Evolutionary conservation across 2,113 vertebrate species (phyloP), one percentile per base, ranked within the genome.

Genomic region (Pitta sordida): DNA sequence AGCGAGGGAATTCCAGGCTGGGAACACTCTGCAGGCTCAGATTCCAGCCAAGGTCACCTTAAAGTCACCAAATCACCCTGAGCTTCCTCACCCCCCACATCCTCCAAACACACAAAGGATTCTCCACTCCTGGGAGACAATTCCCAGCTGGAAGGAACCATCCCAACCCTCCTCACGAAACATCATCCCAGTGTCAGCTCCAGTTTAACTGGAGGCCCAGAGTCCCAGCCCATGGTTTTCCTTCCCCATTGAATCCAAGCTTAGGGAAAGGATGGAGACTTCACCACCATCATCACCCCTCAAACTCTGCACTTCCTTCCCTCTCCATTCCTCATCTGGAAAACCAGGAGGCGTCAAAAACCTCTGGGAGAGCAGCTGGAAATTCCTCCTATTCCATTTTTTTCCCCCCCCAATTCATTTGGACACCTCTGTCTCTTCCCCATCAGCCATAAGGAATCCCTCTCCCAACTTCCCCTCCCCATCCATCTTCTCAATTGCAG

Each of bases 401-500:
- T n/a, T n/a, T n/a, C n/a, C n/a, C 19, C 70, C 48, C 59, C 13
- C 41, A 6, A 6, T 4, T 9, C 6, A 37, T 58, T 63, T 7
- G 34, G 43, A 10, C 64, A 6, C 39, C 27, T 30, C 46, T 3
- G 5, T 9, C 89, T 32, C 39, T 29, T 27, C 8, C n/a, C 67
- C 13, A 0, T 3, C 48, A 34, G 13, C 37, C 52, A 13, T 1
- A 17, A 23, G 22, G 37, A 39, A 52, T 0, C 1, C 44, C 53
- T 56, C 36, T 30, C 77, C 68, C 59, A 29, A 20, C 60, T 29
- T 15, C 56, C 63, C 8, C 32, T 73, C 59, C 21, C 62, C 92
- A 75, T 26, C 89, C 79, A 86, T 90, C 76, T 70, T 74, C 91
- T 94, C 94, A 32, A 32, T 71, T 41, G 69, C 91, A 91, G 44